Percentiles rank a stretch among this genome's conserved stretches.
These are phyloP conservation scores for Stichopus chloronotus DNA, from an alignment of 35 echinoderm and acorn worm genomes.

Conservation along the genomic window DNA sequence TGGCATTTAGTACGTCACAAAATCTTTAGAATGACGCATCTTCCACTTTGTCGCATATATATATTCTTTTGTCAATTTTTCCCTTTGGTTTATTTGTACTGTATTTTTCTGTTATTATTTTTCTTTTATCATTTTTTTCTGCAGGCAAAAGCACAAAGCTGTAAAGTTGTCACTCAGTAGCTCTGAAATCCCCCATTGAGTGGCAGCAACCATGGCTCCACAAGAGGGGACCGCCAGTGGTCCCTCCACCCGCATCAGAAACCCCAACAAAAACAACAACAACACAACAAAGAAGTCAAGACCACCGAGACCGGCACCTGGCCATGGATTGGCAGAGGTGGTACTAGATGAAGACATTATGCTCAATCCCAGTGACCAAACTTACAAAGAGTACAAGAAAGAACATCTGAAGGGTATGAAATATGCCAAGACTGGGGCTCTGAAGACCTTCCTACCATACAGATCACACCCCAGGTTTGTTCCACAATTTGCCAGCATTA, in stretches of 20 bases:
- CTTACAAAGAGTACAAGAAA: slow-evolving; percentile 23
- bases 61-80: too few relatives aligned
- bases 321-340: slow-evolving; percentile 49
- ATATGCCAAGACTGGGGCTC: slow-evolving; percentile 49
- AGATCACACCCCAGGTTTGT: slow-evolving; percentile 37
- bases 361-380: slow-evolving; percentile 26
- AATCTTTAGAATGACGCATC: too few relatives aligned
- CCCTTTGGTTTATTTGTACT: too few relatives aligned
- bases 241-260: slow-evolving; percentile 26
- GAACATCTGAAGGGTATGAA: slow-evolving; percentile 38
- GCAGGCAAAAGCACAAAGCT: neutral
- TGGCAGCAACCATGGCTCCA: neutral
- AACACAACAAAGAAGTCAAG: slow-evolving; percentile 10
- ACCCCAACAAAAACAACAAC: slow-evolving; percentile 45
- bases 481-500: neutral
- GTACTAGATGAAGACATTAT: slow-evolving; percentile 44
- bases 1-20: too few relatives aligned
- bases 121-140: neutral
- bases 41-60: too few relatives aligned
- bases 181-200: neutral
- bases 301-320: slow-evolving; percentile 20
- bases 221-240: slow-evolving; percentile 29
- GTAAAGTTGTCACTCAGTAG: neutral
- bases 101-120: neutral
- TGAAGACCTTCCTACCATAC: slow-evolving; percentile 35